Percentiles rank a stretch among this genome's conserved stretches.
These are phyloP conservation scores for Menidia menidia DNA, from an alignment of 2,797 vertebrate genomes.

Conservation along the genomic window DNA sequence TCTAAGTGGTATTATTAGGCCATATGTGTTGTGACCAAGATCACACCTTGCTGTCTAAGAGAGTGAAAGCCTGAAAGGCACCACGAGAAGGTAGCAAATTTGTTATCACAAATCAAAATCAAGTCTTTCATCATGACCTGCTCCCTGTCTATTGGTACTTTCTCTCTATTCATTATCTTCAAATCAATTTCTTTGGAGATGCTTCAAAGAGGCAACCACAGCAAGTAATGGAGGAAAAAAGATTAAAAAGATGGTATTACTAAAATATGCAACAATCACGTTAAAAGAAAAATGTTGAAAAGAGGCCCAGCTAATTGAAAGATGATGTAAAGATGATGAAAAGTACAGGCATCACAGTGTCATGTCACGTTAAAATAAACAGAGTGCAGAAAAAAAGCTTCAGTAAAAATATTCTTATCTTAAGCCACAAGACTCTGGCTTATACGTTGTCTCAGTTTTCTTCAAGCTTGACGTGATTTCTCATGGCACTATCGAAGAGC, in stretches of 20 bases:
- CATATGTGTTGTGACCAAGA: not conserved
- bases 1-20: not conserved
- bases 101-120: conserved; percentile 30
- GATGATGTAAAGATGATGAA: not conserved
- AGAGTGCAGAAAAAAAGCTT: too few species aligned
- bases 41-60: not conserved
- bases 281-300: not conserved
- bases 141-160: not conserved
- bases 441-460: not conserved
- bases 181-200: not conserved
- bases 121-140: conserved; percentile 12
- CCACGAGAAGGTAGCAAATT: conserved; percentile 11
- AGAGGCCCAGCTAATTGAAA: not conserved
- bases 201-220: conserved; percentile 4
- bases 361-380: not conserved
- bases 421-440: not conserved
- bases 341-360: not conserved
- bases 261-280: not conserved
- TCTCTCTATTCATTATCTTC: conserved; percentile 10
- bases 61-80: not conserved
- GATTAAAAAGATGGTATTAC: not conserved
- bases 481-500: not conserved
- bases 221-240: not conserved
- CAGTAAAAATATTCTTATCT: not conserved
- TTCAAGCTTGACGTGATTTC: not conserved